Evolutionary conservation across 2,113 vertebrate species (phyloP).

Genomic region (Coptodon bakossiorum): DNA sequence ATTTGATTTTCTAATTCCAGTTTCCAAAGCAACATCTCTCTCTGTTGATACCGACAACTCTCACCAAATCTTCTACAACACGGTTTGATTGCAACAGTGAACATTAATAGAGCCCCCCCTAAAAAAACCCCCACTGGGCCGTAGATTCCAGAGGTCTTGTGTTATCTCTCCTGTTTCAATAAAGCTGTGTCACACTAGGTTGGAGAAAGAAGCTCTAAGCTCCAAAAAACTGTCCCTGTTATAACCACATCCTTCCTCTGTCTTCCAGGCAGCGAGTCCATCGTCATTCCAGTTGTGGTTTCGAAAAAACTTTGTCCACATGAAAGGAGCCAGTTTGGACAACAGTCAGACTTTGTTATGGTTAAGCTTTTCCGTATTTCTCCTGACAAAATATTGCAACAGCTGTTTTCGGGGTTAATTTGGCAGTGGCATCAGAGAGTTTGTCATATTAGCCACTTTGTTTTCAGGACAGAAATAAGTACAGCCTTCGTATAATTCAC

Average conservation of each 20-base stretch:
- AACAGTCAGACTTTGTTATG: slow-evolving; percentile 28
- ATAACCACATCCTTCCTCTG: slow-evolving; percentile 33
- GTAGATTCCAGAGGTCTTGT: background rate
- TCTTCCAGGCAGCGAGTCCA: slow-evolving; percentile 1
- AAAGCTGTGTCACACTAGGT: slow-evolving; percentile 12
- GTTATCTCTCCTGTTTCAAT: slow-evolving; percentile 20
- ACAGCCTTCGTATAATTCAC: background rate
- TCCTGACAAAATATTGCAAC: slow-evolving; percentile 31
- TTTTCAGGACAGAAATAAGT: background rate
- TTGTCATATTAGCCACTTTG: background rate
- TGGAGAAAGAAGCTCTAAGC: background rate
- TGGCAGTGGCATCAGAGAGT: background rate
- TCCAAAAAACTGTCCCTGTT: background rate
- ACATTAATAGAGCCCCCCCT: background rate
- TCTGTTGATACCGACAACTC: background rate
- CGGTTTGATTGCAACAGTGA: background rate
- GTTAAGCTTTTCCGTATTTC: slow-evolving; percentile 28
- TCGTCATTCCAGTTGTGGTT: slow-evolving; percentile 45
- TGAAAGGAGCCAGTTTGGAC: slow-evolving; percentile 20
- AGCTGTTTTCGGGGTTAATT: slow-evolving; percentile 37
- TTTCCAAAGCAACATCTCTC: background rate
- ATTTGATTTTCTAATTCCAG: background rate
- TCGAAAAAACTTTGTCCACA: background rate
- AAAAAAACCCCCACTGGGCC: background rate
- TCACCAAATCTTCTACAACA: background rate